Base-by-base conservation (phyloP, 2,113 vertebrate species). In the Agapornis roseicollis region DNA sequence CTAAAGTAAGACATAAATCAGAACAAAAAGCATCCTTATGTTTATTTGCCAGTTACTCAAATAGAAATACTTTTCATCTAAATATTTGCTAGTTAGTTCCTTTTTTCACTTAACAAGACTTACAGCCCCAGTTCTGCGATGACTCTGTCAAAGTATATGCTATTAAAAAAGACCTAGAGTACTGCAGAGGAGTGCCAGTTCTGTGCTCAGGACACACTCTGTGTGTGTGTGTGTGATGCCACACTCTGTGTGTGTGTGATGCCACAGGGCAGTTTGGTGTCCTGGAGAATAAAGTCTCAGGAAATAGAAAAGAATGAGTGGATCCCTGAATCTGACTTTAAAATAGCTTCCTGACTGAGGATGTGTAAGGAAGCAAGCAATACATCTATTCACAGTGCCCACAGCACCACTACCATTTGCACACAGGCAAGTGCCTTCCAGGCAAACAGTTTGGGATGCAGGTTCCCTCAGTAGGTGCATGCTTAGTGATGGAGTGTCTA, bases 221-320 rank as follows among this genome's bases (percentile, higher is more conserved):
- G 10, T 80, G 2, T 6, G 23, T 41, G 29, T 56, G 56, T 56
- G 53, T 27, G 28, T 10, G 28, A 17, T 81, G 49, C 50, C 39
- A 33, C 25, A 79, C n/a, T 80, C 2, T 6, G 23, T 41, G 29
- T 56, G 56, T 56, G 55, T 27, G 33, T 10, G 28, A 14, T 81
- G 49, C 50, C 39, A 33, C 25, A 79, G 14, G 47, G 35, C 9
- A 17, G n/a, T 46, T 91, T 73, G 28, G 11, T 60, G 92, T 88
- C 82, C 71, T 55, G 80, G 50, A 86, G 88, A 92, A 42, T 28
- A 37, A 73, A 90, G 49, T 78, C 50, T 39, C 52, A 76, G 95
- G 83, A 94, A 93, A 79, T 72, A 24, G 82, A 60, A 84, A 89
- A 71, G 42, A 90, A 80, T 8, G 7, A 76, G 56, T 11, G 15